Evolutionary conservation across 2,797 vertebrate species (phyloP), one percentile per base, ranked within the genome.

Genomic region (Enteromius viviparus): DNA sequence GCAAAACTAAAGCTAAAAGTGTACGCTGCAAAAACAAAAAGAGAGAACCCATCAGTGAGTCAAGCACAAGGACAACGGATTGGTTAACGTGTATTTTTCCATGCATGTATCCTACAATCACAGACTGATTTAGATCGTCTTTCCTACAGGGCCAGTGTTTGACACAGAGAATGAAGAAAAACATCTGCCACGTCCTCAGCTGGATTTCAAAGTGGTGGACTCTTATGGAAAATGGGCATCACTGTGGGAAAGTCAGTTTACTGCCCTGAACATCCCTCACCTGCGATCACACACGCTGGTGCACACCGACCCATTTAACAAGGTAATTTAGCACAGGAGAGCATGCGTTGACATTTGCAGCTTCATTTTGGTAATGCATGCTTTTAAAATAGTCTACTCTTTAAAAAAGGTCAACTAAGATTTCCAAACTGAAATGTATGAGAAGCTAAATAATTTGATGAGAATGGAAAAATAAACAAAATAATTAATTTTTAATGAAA

Each of bases 241-340:
- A 62, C 86, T 95, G 82, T 96, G 95, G 95, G 89, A 92, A 85
- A 93, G 94, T 40, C 95, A 96, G 91, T 95, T 96, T 87, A 85
- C 88, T 4, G 91, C 93, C n/a, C 90, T 96, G 53, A 93, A 92
- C 85, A 96, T 96, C 89, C 91, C 93, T 83, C 95, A 95, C 32
- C 93, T 96, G 29, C 94, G 95, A 84, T 96, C 95, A 74, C 95
- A 96, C 87, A 89, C 90, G 6, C 87, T 95, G 83, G 94, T 96
- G 60, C 95, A 96, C 92, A 95, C 95, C 0, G 92, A 96, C 70
- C 93, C 95, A 29, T 78, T 92, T 15, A 92, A 94, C 83, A 94
- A 96, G 94, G 95, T 95, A 82, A 85, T 45, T 2, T 66, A 21
- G 75, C 37, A 76, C 10, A 21, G 47, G 29, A 53, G 2, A 53